Conservation (phyloP, 2,113 vertebrate species). For the Corythoichthys intestinalis region DNA sequence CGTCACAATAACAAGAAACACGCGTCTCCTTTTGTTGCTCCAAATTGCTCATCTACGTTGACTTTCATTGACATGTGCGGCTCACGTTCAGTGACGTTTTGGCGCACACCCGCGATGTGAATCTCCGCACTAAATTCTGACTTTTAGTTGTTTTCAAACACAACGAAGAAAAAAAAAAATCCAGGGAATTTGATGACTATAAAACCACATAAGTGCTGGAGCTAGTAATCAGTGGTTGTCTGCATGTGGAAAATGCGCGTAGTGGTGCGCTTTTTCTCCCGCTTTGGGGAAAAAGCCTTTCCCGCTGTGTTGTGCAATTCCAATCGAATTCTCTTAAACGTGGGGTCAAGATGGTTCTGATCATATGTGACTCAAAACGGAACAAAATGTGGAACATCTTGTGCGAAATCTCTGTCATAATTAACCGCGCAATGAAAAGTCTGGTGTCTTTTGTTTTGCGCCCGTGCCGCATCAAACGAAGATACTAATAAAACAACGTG, state of each 20-base stretch:
- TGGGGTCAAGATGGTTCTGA: neutral
- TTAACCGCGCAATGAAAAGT: conserved; percentile 39
- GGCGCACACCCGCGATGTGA: conserved; percentile 39
- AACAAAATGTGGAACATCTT: conserved; percentile 9
- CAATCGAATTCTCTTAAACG: neutral
- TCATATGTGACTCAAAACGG: conserved; percentile 11
- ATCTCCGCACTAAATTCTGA: conserved; percentile 6
- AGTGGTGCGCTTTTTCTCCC: conserved; percentile 26
- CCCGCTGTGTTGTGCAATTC: conserved; percentile 8
- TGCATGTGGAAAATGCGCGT: conserved; percentile 45
- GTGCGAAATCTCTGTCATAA: conserved; percentile 5
- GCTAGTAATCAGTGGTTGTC: conserved; percentile 14
- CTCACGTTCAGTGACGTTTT: conserved; percentile 47
- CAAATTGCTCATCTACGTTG: neutral
- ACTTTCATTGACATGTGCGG: conserved; percentile 53
- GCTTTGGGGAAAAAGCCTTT: neutral
- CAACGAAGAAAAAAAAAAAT: conserved; percentile 8
- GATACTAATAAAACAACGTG: neutral
- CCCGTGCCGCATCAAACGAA: conserved; percentile 24
- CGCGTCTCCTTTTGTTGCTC: conserved; percentile 11
- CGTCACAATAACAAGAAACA: neutral
- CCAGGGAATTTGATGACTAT: neutral
- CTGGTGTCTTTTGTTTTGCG: conserved; percentile 1
- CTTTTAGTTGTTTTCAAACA: neutral
- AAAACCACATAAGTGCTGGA: neutral